These are phyloP conservation scores for Drosophila putrida DNA, from an alignment of 2,888 invertebrate species.

Conservation along the genomic window DNA sequence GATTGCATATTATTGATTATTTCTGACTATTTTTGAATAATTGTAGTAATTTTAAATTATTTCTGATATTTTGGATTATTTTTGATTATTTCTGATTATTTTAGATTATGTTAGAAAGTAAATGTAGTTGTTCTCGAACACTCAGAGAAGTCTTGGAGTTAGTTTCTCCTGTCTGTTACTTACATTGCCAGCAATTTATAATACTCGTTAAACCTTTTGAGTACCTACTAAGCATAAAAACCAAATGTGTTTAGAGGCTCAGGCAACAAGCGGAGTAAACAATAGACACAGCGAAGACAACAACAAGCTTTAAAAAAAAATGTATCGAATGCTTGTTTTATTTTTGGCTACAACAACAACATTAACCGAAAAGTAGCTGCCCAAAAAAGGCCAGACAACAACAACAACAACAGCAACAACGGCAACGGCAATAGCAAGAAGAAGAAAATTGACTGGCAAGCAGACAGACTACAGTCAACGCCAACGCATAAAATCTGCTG, in stretches of 20 bases:
- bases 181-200: background rate
- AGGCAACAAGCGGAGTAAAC: constrained; percentile 60
- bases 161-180: background rate
- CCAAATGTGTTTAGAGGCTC: constrained; percentile 64
- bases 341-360: constrained; percentile 51
- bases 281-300: constrained; percentile 49
- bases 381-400: constrained; percentile 63
- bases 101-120: too few relatives aligned
- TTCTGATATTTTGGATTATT: background rate
- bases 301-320: constrained; percentile 41
- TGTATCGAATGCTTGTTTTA: constrained; percentile 52
- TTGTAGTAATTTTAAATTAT: background rate
- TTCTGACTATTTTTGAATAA: too few relatives aligned
- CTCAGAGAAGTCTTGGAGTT: too few relatives aligned
- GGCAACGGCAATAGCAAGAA: background rate
- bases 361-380: constrained; percentile 29
- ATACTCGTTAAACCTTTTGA: background rate
- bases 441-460: constrained; percentile 9
- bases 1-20: too few relatives aligned
- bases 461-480: constrained; percentile 70
- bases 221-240: constrained; percentile 17
- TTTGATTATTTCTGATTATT: too few relatives aligned
- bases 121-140: too few relatives aligned
- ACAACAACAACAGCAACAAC: constrained; percentile 18
- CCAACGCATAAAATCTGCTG: constrained; percentile 68